Evolutionary conservation across 2,797 vertebrate genomes (phyloP).

Genomic region (Gila robusta): DNA sequence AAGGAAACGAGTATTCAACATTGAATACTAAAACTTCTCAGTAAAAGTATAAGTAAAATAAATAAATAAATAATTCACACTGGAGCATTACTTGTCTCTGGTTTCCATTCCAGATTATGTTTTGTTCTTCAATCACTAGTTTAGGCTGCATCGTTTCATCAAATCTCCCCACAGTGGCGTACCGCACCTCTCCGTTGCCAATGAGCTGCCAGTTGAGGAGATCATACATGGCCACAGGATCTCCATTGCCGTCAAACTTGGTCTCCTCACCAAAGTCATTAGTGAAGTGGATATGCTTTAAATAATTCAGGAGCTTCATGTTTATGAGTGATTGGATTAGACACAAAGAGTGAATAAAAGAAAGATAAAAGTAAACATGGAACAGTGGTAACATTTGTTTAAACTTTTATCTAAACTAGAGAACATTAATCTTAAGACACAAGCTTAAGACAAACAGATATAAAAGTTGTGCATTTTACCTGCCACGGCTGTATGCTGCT

Average conservation of each 20-base stretch:
- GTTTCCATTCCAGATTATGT: slow-evolving; percentile 80
- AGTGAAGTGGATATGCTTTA: slow-evolving; percentile 75
- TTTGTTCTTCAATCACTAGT: slow-evolving; percentile 74
- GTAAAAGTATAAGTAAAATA: not conserved
- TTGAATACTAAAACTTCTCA: not conserved
- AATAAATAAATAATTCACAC: not conserved
- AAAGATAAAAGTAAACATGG: not conserved
- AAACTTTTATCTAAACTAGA: not conserved
- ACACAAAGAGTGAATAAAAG: not conserved
- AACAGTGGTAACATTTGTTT: not conserved
- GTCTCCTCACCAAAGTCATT: slow-evolving; percentile 78
- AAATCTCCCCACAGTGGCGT: slow-evolving; percentile 79
- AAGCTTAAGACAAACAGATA: not conserved
- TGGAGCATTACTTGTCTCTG: slow-evolving; percentile 71
- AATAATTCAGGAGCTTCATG: slow-evolving; percentile 78
- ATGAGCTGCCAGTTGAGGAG: slow-evolving; percentile 82
- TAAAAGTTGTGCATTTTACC: slow-evolving; percentile 67
- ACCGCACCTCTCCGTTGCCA: slow-evolving; percentile 69
- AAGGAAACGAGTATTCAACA: not conserved
- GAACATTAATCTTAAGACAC: not conserved
- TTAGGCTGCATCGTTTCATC: slow-evolving; percentile 72
- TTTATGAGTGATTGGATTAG: not conserved
- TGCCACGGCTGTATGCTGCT: slow-evolving; percentile 76
- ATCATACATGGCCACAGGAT: slow-evolving; percentile 82
- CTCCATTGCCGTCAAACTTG: slow-evolving; percentile 82